Percentiles rank a stretch among this genome's conserved stretches.
Conservation (phyloP, 2,113 vertebrate genomes). For the Lophius piscatorius region DNA sequence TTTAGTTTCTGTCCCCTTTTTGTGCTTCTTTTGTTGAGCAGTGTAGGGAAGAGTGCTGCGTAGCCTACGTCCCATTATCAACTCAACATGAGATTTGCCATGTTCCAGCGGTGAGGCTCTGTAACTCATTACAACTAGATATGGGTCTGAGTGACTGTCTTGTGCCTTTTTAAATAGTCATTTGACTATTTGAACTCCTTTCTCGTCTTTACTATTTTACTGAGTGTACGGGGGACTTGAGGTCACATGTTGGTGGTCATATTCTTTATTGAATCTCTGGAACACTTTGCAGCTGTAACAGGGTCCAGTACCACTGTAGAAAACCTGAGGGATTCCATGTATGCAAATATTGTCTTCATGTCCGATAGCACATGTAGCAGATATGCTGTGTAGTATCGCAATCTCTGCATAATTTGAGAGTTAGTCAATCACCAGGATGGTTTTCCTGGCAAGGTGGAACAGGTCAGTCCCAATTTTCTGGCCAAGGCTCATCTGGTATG, state of each 20-base stretch:
- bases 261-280: neutral
- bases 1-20: no score
- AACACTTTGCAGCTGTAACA: conserved; percentile 6
- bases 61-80: no score
- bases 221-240: neutral
- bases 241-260: conserved; percentile 10
- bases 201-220: neutral
- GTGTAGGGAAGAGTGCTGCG: no score
- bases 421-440: conserved; percentile 3
- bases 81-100: no score
- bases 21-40: no score
- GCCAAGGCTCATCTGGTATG: neutral
- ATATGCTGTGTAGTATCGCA: neutral
- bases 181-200: neutral
- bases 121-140: no score
- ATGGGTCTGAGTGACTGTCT: neutral
- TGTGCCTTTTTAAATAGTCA: neutral
- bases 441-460: no score
- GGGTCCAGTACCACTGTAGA: conserved; percentile 15
- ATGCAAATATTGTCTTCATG: conserved; percentile 13
- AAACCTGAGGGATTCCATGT: conserved; percentile 9
- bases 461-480: no score
- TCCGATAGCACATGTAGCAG: neutral
- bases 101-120: no score
- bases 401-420: conserved; percentile 3